Base-by-base conservation (phyloP, 1,140 invertebrate genomes). In the Tribolium madens region DNA sequence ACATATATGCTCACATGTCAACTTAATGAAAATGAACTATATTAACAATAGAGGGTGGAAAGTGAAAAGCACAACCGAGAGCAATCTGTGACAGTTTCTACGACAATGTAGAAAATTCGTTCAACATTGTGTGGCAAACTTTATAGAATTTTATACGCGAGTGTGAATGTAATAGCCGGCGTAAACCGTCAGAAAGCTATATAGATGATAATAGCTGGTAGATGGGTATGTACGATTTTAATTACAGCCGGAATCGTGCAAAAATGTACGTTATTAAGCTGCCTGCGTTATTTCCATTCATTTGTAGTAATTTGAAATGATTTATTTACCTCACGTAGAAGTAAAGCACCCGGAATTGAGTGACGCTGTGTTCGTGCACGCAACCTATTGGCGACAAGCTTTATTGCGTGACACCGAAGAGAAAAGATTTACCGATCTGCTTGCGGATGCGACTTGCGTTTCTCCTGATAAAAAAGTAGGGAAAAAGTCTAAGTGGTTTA, bases 311-410 rank as follows among this genome's bases (percentile, higher is more conserved):
- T 60, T 60, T 48, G 47, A 47, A 71, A 71, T 71, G 69, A 71
- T 47, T 71, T 71, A 71, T 71, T 71, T 71, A 46, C 15, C 17
- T 71, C 69, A 71, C 69, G 69, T 71, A 71, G 42, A 12, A 71
- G 14, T 50, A 46, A 71, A 71, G 36, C 69, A 47, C 69, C 69
- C n/a, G 36, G 42, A 71, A 48, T 60, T 48, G 36, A 71, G 69
- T 48, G 69, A 47, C 69, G 69, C 18, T 50, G 69, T 46, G 13
- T 71, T 71, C 69, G 31, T 71, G 47, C 69, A 71, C 69, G 69
- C 69, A 71, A 71, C 15, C 13, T 42, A 47, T 48, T 47, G 69
- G 69, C 69, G 69, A 71, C 69, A 71, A 71, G 69, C 69, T 71
- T 71, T 71, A 71, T 71, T 71, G 69, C 69, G 69, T 71, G 69